Evolutionary conservation across 35 echinoderm and acorn worm species (phyloP).

Genomic region (Lytechinus variegatus): DNA sequence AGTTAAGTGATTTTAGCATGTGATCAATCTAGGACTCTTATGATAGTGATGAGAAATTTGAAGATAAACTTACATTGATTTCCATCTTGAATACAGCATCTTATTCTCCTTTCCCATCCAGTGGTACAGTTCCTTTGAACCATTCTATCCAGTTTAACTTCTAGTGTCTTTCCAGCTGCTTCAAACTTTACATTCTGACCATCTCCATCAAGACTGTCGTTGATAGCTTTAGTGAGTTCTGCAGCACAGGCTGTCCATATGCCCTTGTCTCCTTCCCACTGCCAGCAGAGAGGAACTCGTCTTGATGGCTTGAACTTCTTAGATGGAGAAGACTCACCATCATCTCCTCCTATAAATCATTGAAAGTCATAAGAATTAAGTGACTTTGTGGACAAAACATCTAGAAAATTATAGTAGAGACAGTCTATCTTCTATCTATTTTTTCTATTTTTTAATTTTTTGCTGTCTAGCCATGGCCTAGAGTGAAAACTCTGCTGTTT

Average conservation of each 20-base stretch:
- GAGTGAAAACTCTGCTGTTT: no score
- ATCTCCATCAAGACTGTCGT: slow-evolving; percentile 58
- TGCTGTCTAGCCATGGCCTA: no score
- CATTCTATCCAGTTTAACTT: slow-evolving; percentile 81
- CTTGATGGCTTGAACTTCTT: slow-evolving; percentile 37
- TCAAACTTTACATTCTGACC: slow-evolving; percentile 66
- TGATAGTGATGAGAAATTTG: neutral
- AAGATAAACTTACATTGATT: neutral
- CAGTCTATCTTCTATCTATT: no score
- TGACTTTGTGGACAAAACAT: neutral
- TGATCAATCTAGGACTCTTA: no score
- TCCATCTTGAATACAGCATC: slow-evolving; percentile 57
- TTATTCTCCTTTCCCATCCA: slow-evolving; percentile 83
- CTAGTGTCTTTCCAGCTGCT: slow-evolving; percentile 47
- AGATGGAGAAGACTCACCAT: slow-evolving; percentile 11
- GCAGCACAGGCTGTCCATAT: slow-evolving; percentile 65
- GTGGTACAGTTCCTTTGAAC: slow-evolving; percentile 84
- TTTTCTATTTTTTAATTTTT: no score
- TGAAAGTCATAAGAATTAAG: neutral
- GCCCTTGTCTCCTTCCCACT: slow-evolving; percentile 82
- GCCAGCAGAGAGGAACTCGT: slow-evolving; percentile 58
- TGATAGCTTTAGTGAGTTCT: slow-evolving; percentile 54
- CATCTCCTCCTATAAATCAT: slow-evolving; percentile 10
- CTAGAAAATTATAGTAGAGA: no score
- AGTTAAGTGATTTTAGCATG: no score